phyloP scores from a whole-genome alignment of 2,888 invertebrate species.

The Drosophila koepferae region DNA sequence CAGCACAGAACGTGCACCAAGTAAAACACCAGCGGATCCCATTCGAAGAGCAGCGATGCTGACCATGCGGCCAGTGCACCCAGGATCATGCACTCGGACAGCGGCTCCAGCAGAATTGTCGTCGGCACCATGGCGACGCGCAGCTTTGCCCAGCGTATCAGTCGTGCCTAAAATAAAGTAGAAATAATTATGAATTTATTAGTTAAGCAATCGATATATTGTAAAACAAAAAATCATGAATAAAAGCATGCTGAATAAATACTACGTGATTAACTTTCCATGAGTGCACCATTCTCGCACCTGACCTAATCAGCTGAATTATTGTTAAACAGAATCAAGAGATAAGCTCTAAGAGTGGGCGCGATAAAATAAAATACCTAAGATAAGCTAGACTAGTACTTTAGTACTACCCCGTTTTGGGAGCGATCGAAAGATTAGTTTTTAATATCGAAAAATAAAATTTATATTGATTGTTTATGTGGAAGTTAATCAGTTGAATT shows the following conservation, averaged over 20 bases:
- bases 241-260: not conserved
- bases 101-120: constrained; percentile 95
- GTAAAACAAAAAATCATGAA: not conserved
- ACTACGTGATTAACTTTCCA: constrained; percentile 2
- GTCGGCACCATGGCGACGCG: constrained; percentile 98
- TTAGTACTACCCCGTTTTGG: not conserved
- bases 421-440: not conserved
- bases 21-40: constrained; percentile 96
- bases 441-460: not conserved
- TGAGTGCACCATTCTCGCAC: not conserved
- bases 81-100: constrained; percentile 97
- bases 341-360: not conserved
- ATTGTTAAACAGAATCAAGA: not conserved
- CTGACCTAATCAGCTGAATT: not conserved
- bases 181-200: not conserved
- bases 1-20: constrained; percentile 96
- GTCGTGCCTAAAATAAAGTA: constrained; percentile 88
- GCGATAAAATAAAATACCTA: not conserved
- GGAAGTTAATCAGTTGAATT: not conserved
- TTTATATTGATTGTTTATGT: not conserved
- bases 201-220: not conserved
- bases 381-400: not conserved
- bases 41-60: constrained; percentile 91
- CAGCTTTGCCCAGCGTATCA: constrained; percentile 96
- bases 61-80: constrained; percentile 97